A percentile compares a stretch with the other conserved stretches of the same genome.
Conservation (phyloP, 2,888 invertebrate genomes). For the Ormyrus pomaceus region DNA sequence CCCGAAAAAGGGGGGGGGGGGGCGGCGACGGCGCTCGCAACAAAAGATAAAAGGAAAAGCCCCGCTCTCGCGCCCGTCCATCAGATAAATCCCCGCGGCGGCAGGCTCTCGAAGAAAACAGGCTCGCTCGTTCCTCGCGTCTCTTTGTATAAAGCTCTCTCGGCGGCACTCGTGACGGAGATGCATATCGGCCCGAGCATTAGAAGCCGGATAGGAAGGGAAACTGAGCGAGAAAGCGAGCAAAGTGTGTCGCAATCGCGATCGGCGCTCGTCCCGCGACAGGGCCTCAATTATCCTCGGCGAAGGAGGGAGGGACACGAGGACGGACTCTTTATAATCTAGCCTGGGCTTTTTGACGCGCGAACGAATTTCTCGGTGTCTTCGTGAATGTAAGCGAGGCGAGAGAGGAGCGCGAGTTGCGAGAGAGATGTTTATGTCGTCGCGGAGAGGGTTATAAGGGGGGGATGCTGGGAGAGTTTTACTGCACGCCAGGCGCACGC, state of each 20-base stretch:
- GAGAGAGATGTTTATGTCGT: not conserved
- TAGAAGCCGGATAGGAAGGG: conserved; percentile 3
- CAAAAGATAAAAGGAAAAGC: not conserved
- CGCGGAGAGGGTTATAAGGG: no score
- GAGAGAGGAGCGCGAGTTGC: not conserved
- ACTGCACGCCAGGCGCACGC: conserved; percentile 19
- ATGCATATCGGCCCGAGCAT: conserved; percentile 28
- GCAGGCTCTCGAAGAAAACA: no score
- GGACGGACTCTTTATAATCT: no score
- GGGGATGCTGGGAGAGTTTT: not conserved
- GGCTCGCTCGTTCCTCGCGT: no score
- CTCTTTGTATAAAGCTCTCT: not conserved
- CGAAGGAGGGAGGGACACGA: no score
- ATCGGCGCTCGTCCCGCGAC: conserved; percentile 10
- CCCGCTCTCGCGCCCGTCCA: not conserved
- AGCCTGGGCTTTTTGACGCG: not conserved
- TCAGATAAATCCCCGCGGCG: not conserved
- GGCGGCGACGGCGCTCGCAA: not conserved
- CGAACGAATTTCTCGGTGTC: conserved; percentile 3
- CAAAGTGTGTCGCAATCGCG: conserved; percentile 1
- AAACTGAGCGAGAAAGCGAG: not conserved
- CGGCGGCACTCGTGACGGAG: conserved; percentile 21
- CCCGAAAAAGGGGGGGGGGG: not conserved
- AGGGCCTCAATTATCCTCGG: conserved; percentile 27
- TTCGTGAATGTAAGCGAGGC: not conserved